A percentile compares a stretch with the other conserved stretches of the same genome.
These are phyloP conservation scores for Ovis aries DNA, from an alignment of 2,113 vertebrate genomes.

Conservation along the genomic window DNA sequence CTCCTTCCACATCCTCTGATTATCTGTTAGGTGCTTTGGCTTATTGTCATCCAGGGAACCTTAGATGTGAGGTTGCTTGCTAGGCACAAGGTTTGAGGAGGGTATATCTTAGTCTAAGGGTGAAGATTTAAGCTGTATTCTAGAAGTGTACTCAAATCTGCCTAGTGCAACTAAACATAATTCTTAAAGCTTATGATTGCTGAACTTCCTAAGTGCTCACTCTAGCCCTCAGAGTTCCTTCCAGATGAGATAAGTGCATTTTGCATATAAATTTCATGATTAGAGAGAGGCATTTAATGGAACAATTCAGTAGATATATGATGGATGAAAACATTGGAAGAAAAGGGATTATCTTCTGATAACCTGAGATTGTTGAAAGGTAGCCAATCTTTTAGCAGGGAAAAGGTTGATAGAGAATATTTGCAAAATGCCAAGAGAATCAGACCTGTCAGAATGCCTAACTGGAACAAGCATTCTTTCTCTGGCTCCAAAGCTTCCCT, in stretches of 20 bases:
- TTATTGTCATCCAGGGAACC: not conserved
- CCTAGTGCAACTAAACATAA: slow-evolving; percentile 37
- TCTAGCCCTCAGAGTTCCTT: slow-evolving; percentile 36
- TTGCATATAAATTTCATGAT: slow-evolving; percentile 63
- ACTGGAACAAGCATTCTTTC: not conserved
- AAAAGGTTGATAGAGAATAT: not conserved
- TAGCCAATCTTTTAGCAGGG: not conserved
- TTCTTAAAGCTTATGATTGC: slow-evolving; percentile 53
- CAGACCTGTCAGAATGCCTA: not conserved
- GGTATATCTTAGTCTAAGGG: not conserved
- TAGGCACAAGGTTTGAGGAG: not conserved
- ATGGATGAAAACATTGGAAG: not conserved
- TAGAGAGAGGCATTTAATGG: slow-evolving; percentile 43
- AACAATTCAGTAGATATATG: not conserved
- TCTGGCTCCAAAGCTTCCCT: not conserved
- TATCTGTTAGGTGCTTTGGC: not conserved
- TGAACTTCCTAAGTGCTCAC: slow-evolving; percentile 45
- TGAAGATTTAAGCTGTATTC: slow-evolving; percentile 55
- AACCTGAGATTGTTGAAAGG: not conserved
- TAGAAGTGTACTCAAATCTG: slow-evolving; percentile 46
- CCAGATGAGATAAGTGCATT: slow-evolving; percentile 51
- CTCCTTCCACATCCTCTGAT: not conserved
- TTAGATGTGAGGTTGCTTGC: not conserved
- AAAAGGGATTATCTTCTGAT: not conserved
- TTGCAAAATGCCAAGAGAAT: not conserved